Evolutionary conservation across 1,140 invertebrate species (phyloP).

Genomic region (Diorhabda elongata): DNA sequence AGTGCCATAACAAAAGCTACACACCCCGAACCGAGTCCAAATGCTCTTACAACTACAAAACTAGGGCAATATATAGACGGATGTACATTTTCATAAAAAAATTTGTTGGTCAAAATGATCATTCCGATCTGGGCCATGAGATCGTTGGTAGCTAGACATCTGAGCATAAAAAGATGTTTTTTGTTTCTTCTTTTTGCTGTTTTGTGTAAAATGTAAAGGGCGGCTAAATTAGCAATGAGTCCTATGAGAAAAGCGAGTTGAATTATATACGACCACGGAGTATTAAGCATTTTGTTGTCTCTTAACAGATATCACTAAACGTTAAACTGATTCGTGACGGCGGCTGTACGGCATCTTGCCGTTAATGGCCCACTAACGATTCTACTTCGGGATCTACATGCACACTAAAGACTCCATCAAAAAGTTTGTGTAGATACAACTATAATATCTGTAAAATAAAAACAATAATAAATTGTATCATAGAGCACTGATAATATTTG

Average conservation of each 20-base stretch:
- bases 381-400: not conserved
- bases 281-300: not conserved
- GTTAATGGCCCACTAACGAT: not conserved
- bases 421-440: not conserved
- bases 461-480: not conserved
- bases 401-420: not conserved
- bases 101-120: constrained; percentile 52
- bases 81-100: constrained; percentile 58
- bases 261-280: not conserved
- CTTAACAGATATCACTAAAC: too few species aligned
- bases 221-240: constrained; percentile 57
- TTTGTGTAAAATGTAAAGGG: constrained; percentile 57
- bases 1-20: constrained; percentile 83
- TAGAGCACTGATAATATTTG: not conserved
- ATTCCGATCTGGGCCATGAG: constrained; percentile 70
- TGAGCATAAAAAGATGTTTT: constrained; percentile 75
- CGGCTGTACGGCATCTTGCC: not conserved
- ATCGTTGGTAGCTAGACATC: constrained; percentile 74
- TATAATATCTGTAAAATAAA: not conserved
- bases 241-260: constrained; percentile 52
- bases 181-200: constrained; percentile 63
- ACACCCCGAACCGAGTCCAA: constrained; percentile 80
- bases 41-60: constrained; percentile 70
- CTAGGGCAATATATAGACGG: constrained; percentile 59
- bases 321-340: too few species aligned